Base-by-base conservation (phyloP, 2,888 invertebrate genomes). In the Xestia c-nigrum region DNA sequence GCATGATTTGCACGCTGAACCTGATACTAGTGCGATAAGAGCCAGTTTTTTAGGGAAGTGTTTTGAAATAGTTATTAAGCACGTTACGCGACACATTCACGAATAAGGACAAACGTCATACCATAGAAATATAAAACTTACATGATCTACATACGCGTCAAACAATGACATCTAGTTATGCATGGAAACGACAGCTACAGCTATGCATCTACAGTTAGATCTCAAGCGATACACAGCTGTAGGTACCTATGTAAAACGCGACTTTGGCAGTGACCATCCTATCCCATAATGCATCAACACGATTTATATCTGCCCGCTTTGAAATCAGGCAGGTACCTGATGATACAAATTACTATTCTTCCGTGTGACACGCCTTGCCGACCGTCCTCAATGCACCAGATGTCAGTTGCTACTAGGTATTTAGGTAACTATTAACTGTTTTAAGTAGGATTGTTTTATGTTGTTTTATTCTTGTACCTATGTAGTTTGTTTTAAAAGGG, bases 321-420 rank as follows among this genome's bases (percentile, higher is more conserved):
- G 88, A 90, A 93, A 92, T 93, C 92, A 90, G 90, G 88, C 31
- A 59, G 31, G 59, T 89, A 88, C 90, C n/a, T n/a, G 19, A 57
- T 57, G 88, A 87, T 90, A 89, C 89, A 90, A 92, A 91, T 91
- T 92, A 90, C 86, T 90, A 86, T 86, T 92, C 91, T 92, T 92
- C 92, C 90, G 90, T 89, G 88, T 89, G 90, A 88, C 89, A 88
- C 85, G 76, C 55, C 40, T 79, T 31, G 47, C 79, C 75, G 81
- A 84, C 76, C 81, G 84, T 85, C 61, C n/a, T 72, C 50, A 63
- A 64, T 72, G 24, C 64, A 38, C 55, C 57, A 70, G 67, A 31
- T 79, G 64, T 71, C 64, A 61, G 21, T 24, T 65, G 1, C 63
- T 65, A 74, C 70, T 70, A 78, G 43, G 38, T 69, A 72, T 72